Conservation (phyloP, 2,797 vertebrate genomes). For the Alectoris magna region DNA sequence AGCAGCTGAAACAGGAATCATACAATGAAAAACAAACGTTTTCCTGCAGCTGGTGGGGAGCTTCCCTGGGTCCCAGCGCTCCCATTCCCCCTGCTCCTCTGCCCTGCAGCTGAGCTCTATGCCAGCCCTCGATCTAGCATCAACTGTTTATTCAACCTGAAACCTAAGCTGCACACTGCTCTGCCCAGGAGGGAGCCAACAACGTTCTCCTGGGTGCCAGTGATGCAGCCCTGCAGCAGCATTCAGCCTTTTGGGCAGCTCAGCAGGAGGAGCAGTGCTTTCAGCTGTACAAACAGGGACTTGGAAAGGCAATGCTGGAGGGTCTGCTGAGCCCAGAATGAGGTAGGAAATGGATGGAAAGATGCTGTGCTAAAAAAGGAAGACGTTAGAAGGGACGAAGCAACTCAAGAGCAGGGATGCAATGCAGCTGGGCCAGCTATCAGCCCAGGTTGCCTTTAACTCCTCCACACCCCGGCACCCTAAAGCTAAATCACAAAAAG, state of each 20-base stretch:
- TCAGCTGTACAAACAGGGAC: background rate
- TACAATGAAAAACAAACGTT: slow-evolving; percentile 13
- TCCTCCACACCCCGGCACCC: background rate
- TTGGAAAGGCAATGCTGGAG: fast-evolving
- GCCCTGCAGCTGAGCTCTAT: background rate
- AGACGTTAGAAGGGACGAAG: background rate
- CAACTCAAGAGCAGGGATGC: background rate
- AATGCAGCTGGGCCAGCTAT: background rate
- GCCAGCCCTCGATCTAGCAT: background rate
- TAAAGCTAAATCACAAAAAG: background rate
- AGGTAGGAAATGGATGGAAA: background rate
- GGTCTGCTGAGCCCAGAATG: background rate
- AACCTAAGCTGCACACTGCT: background rate
- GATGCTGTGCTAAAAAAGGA: background rate
- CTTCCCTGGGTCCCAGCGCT: background rate
- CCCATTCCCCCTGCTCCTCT: background rate
- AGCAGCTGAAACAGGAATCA: background rate
- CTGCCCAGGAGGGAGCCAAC: background rate
- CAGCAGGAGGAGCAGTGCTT: background rate
- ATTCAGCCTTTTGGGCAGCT: background rate
- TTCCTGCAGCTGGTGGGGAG: background rate
- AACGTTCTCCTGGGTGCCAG: background rate
- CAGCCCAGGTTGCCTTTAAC: background rate
- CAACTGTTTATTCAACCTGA: background rate
- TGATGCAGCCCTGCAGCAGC: background rate